A percentile compares a stretch with the other conserved stretches of the same genome.
phyloP scores from a whole-genome alignment of 2,797 vertebrate species.

The Rhabdomys pumilio region DNA sequence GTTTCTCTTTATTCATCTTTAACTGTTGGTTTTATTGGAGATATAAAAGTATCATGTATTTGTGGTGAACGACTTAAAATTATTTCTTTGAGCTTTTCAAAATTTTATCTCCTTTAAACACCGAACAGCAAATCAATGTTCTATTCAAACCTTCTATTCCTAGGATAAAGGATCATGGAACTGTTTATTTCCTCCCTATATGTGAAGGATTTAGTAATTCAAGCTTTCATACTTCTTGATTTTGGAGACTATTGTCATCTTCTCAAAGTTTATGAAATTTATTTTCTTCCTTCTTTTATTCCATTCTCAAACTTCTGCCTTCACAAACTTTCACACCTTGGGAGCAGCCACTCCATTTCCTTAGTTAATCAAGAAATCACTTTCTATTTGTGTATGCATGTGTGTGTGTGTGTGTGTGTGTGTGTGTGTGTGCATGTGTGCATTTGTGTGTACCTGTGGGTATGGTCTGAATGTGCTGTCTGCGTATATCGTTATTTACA shows the following conservation, averaged over 20 bases:
- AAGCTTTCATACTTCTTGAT: neutral
- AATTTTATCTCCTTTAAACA: neutral
- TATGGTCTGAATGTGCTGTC: neutral
- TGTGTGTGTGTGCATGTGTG: neutral
- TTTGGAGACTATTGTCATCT: neutral
- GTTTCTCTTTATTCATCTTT: neutral
- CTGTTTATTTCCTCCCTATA: neutral
- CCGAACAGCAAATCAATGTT: neutral
- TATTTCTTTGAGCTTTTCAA: neutral
- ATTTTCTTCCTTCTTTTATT: neutral
- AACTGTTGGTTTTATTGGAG: neutral
- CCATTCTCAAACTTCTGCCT: neutral
- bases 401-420: neutral
- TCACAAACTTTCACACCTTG: neutral
- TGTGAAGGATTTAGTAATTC: neutral
- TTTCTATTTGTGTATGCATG: neutral
- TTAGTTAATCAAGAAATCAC: neutral
- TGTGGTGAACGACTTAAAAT: neutral
- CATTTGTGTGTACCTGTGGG: neutral
- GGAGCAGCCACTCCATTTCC: neutral
- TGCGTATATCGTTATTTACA: neutral
- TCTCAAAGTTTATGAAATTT: slow-evolving; percentile 9
- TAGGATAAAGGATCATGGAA: neutral
- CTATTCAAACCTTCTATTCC: neutral
- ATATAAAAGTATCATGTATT: neutral